Evolutionary conservation across 2,113 vertebrate species (phyloP).

Genomic region (Cardinalis cardinalis): DNA sequence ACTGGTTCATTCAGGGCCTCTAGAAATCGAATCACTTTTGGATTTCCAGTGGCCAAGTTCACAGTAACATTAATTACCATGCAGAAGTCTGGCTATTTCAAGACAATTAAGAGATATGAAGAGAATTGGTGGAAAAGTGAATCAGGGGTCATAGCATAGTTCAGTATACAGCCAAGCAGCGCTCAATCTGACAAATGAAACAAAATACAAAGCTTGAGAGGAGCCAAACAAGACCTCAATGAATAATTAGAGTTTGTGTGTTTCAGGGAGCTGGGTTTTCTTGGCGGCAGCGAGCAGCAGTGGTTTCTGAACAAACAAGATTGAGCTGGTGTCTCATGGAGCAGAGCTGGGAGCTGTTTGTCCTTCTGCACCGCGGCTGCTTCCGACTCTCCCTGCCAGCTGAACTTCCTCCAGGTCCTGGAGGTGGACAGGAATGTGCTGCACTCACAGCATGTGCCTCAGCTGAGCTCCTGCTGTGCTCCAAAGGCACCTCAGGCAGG

Average conservation of each 20-base stretch:
- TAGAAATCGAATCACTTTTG: background rate
- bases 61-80: background rate
- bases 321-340: conserved; percentile 31
- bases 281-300: conserved; percentile 18
- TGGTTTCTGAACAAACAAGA: conserved; percentile 69
- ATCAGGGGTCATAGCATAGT: conserved; percentile 68
- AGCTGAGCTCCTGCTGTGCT: background rate
- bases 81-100: conserved; percentile 4
- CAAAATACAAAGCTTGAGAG: conserved; percentile 44
- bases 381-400: background rate
- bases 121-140: conserved; percentile 73
- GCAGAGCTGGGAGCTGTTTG: conserved; percentile 36
- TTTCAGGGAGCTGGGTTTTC: conserved; percentile 25
- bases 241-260: conserved; percentile 36
- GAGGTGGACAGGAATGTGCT: background rate
- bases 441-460: background rate
- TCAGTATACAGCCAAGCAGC: conserved; percentile 30
- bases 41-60: background rate
- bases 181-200: conserved; percentile 49
- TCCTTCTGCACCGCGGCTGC: background rate
- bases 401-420: background rate
- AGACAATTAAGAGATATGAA: conserved; percentile 54
- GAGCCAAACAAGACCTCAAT: conserved; percentile 53
- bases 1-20: background rate
- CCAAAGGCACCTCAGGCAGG: background rate